These are phyloP conservation scores for Strigamia transsilvanica DNA, from an alignment of 2,888 invertebrate species.

Conservation along the genomic window DNA sequence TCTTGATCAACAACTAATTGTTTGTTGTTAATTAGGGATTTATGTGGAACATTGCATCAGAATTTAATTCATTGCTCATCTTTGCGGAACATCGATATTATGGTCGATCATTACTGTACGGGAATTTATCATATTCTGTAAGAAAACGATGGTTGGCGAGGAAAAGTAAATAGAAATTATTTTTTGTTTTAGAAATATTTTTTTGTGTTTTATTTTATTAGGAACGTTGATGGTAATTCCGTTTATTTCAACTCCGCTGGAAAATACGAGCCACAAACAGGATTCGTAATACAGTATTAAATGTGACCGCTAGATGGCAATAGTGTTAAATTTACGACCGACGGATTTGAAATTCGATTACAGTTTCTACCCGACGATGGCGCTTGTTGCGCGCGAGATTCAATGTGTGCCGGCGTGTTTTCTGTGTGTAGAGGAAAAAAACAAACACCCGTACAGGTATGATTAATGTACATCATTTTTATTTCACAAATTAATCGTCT, in stretches of 20 bases:
- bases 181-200: not conserved
- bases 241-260: slow-evolving; percentile 86
- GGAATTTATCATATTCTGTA: slow-evolving; percentile 73
- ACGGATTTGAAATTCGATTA: not conserved
- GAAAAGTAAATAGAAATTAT: slow-evolving; percentile 66
- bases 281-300: too few relatives aligned
- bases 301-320: not conserved
- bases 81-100: slow-evolving; percentile 98
- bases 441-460: not conserved
- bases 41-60: slow-evolving; percentile 87
- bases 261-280: too few relatives aligned
- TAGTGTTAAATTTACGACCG: not conserved
- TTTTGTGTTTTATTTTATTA: slow-evolving; percentile 59
- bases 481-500: not conserved
- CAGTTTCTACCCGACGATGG: not conserved
- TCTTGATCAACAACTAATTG: not conserved
- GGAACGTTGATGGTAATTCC: slow-evolving; percentile 71
- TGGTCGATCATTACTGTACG: slow-evolving; percentile 88
- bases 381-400: not conserved
- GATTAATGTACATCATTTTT: slow-evolving; percentile 27
- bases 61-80: slow-evolving; percentile 81
- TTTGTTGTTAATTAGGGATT: slow-evolving; percentile 71
- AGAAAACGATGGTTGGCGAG: slow-evolving; percentile 79
- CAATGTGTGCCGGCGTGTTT: not conserved
- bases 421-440: not conserved